These are phyloP conservation scores for Petrolisthes manimaculis DNA, from an alignment of 2,888 invertebrate species.

Conservation along the genomic window DNA sequence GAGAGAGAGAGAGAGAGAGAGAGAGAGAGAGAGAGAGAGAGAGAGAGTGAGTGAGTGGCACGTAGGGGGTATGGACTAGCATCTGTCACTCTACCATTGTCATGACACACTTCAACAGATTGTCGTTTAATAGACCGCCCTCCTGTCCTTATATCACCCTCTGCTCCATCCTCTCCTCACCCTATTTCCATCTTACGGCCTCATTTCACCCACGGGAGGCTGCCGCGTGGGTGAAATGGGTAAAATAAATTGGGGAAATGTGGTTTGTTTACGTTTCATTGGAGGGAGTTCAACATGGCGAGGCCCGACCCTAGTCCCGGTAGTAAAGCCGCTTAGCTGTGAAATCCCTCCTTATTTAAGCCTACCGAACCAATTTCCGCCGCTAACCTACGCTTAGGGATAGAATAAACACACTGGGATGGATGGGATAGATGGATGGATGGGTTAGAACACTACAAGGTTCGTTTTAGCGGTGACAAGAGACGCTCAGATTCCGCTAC, in stretches of 20 bases:
- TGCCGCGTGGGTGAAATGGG: neutral
- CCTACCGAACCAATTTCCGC: neutral
- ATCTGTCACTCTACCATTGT: conserved; percentile 2
- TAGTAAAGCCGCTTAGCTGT: conserved; percentile 1
- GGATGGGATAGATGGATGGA: neutral
- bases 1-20: neutral
- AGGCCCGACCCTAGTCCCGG: neutral
- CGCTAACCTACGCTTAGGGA: neutral
- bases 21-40: neutral
- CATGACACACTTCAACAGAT: neutral
- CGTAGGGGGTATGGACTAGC: too few relatives aligned
- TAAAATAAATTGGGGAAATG: neutral
- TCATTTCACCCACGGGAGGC: neutral
- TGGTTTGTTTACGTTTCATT: neutral
- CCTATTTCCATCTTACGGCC: neutral
- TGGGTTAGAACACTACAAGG: neutral
- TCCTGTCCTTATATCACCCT: conserved; percentile 3
- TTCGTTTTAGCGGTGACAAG: neutral
- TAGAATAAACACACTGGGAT: neutral
- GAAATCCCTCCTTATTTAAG: neutral
- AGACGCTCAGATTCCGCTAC: neutral
- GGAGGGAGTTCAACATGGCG: neutral
- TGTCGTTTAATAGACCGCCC: neutral
- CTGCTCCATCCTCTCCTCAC: neutral
- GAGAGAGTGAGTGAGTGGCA: neutral